These are phyloP conservation scores for Rhabdophis nuchalis DNA, from an alignment of 2,797 vertebrate genomes.

Conservation along the genomic window DNA sequence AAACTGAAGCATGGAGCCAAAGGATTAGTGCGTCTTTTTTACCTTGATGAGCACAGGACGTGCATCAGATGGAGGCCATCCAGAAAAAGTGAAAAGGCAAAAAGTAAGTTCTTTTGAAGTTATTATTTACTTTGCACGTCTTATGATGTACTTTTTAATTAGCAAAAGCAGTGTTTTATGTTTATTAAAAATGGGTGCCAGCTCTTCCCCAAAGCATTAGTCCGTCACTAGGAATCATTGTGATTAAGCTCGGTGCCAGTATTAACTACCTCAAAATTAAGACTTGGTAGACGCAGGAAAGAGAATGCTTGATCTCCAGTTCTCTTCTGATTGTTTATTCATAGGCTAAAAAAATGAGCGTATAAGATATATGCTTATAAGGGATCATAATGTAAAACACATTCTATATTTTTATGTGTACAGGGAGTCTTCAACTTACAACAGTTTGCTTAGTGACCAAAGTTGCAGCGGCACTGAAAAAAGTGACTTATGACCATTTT, in stretches of 20 bases:
- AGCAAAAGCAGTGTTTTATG: no score
- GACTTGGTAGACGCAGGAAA: background rate
- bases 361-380: background rate
- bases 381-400: background rate
- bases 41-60: conserved; percentile 95
- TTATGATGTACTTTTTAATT: background rate
- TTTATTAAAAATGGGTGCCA: background rate
- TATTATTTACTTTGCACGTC: background rate
- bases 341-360: background rate
- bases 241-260: background rate
- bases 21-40: conserved; percentile 94
- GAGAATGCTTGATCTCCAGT: background rate
- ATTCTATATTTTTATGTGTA: background rate
- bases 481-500: background rate
- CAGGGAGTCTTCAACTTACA: background rate
- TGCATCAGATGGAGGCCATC: conserved; percentile 97
- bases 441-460: background rate
- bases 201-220: background rate
- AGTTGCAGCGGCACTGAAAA: background rate
- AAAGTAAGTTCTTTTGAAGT: conserved; percentile 79
- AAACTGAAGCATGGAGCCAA: conserved; percentile 95
- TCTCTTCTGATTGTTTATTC: background rate
- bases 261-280: background rate
- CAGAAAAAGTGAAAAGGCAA: conserved; percentile 96
- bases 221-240: background rate